Percentiles rank a stretch among this genome's conserved stretches.
Evolutionary conservation across 1,140 invertebrate species (phyloP).

Genomic region (Brachionus asplanchnoidis): DNA sequence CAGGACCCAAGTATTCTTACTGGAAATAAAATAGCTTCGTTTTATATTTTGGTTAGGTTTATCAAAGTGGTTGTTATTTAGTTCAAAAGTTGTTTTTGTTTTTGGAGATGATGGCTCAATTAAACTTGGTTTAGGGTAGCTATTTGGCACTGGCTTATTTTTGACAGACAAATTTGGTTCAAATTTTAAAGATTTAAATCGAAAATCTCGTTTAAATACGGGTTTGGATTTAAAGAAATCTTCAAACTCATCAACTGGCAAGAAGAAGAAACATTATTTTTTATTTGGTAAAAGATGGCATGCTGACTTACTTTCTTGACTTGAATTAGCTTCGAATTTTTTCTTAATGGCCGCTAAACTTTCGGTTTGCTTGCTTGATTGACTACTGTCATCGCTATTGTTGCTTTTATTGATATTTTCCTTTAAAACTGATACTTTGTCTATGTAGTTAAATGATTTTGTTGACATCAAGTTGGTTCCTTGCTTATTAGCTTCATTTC

Average conservation of each 20-base stretch:
- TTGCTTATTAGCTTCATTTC: background rate
- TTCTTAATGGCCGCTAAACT: background rate
- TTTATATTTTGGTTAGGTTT: background rate
- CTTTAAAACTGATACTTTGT: background rate
- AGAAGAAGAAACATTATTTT: background rate
- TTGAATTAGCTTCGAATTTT: background rate
- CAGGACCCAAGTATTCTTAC: background rate
- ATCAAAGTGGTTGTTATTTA: background rate
- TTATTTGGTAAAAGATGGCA: background rate
- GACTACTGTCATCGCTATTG: background rate
- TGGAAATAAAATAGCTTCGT: background rate
- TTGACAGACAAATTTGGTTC: background rate
- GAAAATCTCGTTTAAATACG: background rate
- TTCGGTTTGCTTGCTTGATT: background rate
- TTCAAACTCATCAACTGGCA: background rate
- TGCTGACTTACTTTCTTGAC: background rate
- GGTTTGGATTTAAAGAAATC: constrained; percentile 32
- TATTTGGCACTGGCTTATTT: background rate
- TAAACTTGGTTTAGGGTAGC: background rate
- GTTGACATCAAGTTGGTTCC: background rate
- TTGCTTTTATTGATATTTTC: constrained; percentile 24
- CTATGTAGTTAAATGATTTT: constrained; percentile 6
- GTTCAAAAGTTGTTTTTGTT: background rate
- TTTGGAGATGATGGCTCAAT: background rate
- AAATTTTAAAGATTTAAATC: constrained; percentile 19